These are phyloP conservation scores for Echinarachnius parma DNA, from an alignment of 53 echinoderm and acorn worm genomes.

Conservation along the genomic window DNA sequence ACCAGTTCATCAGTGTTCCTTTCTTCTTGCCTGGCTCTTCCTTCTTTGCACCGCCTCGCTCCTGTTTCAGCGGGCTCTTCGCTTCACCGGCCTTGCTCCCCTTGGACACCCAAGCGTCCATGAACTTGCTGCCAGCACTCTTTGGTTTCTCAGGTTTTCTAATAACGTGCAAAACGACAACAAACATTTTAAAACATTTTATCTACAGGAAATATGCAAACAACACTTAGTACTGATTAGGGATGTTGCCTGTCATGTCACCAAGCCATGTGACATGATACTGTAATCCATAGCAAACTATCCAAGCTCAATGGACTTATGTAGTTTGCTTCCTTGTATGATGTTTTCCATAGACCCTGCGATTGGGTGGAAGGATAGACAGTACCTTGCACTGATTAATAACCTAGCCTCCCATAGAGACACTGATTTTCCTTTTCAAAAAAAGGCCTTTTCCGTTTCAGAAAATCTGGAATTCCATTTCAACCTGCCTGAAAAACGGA, in stretches of 20 bases:
- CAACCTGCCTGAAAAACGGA: too few species aligned
- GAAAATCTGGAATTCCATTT: too few species aligned
- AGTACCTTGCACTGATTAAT: slow-evolving; percentile 65
- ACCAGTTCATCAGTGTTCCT: slow-evolving; percentile 29
- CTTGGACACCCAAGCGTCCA: slow-evolving; percentile 72
- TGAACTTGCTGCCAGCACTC: slow-evolving; percentile 64
- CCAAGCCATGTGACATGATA: too few species aligned
- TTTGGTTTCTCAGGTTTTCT: slow-evolving; percentile 50
- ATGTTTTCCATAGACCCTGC: slow-evolving; percentile 74
- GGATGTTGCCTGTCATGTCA: too few species aligned
- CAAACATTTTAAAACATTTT: too few species aligned
- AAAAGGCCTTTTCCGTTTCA: too few species aligned
- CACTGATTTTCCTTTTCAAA: too few species aligned
- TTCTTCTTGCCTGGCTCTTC: slow-evolving; percentile 20
- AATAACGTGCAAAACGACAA: too few species aligned
- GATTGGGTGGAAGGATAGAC: slow-evolving; percentile 79
- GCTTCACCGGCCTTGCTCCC: slow-evolving; percentile 27
- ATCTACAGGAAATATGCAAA: too few species aligned
- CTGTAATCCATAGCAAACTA: too few species aligned
- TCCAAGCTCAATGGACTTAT: slow-evolving; percentile 75
- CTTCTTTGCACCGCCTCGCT: slow-evolving; percentile 15
- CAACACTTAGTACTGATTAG: too few species aligned
- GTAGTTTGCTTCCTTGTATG: slow-evolving; percentile 83
- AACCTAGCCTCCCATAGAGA: slow-evolving; percentile 66
- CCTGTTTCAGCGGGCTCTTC: slow-evolving; percentile 32